Base-by-base conservation (phyloP, 2,888 invertebrate species). In the Hermaeophaga mercurialis region DNA sequence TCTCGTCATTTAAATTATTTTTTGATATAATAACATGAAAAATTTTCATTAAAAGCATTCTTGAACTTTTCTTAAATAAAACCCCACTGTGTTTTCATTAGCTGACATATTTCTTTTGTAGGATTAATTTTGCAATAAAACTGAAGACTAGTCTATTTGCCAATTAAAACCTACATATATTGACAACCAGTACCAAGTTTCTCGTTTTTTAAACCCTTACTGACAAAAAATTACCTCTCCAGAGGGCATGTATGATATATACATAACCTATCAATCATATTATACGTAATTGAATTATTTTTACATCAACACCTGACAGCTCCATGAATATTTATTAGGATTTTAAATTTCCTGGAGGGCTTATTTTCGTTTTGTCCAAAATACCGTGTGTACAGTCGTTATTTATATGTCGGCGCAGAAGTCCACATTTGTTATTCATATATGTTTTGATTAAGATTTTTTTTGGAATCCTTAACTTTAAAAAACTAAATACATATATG, bases 301-400 rank as follows among this genome's bases (percentile, higher is more conserved):
- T 64, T 63, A 62, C 64, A 61, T 66, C 65, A 62, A 58, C 64
- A 63, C 64, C 63, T 65, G 63, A 65, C 65, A 66, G 59, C 55
- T 50, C 53, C 63, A 65, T 67, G 66, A 65, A 67, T 67, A 67
- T 66, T 65, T 65, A 66, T 65, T 59, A 63, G 53, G 60, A 56
- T 64, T 66, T 66, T 63, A 62, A 63, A 65, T 66, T 65, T 66
- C 66, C 67, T 64, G 65, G 56, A 54, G 56, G 59, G 55, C 58
- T 62, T 56, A 59, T 62, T 61, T 57, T 63, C 64, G 50, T 62
- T 56, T 62, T 62, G 55, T 53, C 60, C 59, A 61, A 65, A 64
- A 65, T 61, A 58, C 57, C 52, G 22, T 52, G 53, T 63, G 56
- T 62, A 58, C 55, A 58, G 54, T 58, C 55, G 55, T 54, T 54